These are phyloP conservation scores for Tachycineta bicolor DNA, from an alignment of 2,113 vertebrate species.

Conservation along the genomic window DNA sequence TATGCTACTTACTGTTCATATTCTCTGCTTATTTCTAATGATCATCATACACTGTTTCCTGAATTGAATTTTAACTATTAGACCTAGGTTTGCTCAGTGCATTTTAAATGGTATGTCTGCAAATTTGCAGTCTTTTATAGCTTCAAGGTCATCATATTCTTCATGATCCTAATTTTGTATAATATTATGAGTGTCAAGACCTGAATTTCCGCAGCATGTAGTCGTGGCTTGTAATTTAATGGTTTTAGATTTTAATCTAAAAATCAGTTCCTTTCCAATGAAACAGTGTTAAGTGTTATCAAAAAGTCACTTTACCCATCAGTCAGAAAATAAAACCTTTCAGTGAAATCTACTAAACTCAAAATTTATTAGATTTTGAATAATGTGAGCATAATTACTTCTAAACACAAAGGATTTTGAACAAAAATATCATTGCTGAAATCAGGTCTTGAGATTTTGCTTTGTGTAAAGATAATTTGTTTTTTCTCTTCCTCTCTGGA, in stretches of 20 bases:
- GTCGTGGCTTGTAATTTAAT: conserved; percentile 25
- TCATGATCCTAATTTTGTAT: conserved; percentile 43
- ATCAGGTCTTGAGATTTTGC: not conserved
- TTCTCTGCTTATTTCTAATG: conserved; percentile 10
- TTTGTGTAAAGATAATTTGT: not conserved
- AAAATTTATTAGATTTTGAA: not conserved
- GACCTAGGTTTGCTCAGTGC: conserved; percentile 14
- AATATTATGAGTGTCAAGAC: not conserved
- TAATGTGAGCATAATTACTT: not conserved
- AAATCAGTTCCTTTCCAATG: not conserved
- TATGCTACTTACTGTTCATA: not conserved
- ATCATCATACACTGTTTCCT: conserved; percentile 3
- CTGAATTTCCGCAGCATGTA: conserved; percentile 22
- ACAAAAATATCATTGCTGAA: not conserved
- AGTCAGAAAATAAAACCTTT: not conserved
- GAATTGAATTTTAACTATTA: conserved; percentile 39
- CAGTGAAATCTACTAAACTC: not conserved
- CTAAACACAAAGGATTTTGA: not conserved
- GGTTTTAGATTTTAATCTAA: conserved; percentile 1
- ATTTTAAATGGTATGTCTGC: conserved; percentile 30
- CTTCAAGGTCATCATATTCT: conserved; percentile 50
- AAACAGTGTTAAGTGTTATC: not conserved
- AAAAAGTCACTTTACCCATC: not conserved
- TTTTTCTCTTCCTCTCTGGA: not conserved
- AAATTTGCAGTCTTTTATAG: conserved; percentile 42